A percentile compares a stretch with the other conserved stretches of the same genome.
These are phyloP conservation scores for Philotrypesis tridentata DNA, from an alignment of 1,140 invertebrate species.

Conservation along the genomic window DNA sequence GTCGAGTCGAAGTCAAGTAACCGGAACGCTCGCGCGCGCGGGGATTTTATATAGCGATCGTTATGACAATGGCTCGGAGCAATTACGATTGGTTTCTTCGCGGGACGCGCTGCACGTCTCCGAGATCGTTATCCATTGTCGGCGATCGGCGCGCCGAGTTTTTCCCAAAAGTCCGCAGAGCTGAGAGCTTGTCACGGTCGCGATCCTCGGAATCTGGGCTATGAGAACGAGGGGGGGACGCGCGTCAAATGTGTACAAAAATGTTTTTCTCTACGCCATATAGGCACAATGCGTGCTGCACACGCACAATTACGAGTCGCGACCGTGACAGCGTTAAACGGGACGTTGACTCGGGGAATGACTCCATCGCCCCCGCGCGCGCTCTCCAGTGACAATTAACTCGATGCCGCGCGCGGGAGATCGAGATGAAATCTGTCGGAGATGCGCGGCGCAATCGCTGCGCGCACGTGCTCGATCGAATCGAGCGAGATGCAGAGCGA, in stretches of 20 bases:
- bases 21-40: conserved; percentile 28
- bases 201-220: background rate
- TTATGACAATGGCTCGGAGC: background rate
- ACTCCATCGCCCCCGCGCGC: background rate
- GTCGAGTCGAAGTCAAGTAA: conserved; percentile 33
- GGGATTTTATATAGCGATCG: background rate
- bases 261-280: too few species aligned
- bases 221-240: background rate
- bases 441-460: too few species aligned
- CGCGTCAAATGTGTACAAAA: too few species aligned
- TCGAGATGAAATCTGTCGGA: too few species aligned
- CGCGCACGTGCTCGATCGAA: background rate
- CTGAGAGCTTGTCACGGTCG: background rate
- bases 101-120: background rate
- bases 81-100: conserved; percentile 26
- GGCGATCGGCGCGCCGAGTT: background rate
- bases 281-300: too few species aligned
- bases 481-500: too few species aligned
- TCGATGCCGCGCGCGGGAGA: too few species aligned
- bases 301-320: too few species aligned
- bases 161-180: background rate
- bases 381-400: background rate
- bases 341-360: background rate
- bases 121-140: conserved; percentile 8
- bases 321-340: too few species aligned